Conservation (phyloP, 2,113 vertebrate genomes). For the Notothenia rossii region DNA sequence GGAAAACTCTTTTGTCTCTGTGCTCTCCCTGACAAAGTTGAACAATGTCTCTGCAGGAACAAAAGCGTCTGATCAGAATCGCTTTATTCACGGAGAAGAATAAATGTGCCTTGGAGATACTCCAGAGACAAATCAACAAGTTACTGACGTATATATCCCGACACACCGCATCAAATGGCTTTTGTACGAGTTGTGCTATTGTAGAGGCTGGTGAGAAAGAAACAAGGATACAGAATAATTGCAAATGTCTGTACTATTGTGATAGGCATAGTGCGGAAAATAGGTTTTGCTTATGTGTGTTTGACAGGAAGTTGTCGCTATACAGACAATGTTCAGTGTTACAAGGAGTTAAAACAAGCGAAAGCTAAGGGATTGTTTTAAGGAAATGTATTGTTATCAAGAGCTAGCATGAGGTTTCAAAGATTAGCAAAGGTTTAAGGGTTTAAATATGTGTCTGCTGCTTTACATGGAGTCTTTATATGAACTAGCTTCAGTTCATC, state of each 20-base stretch:
- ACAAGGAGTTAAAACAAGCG: neutral
- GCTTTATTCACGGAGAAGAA: constrained; percentile 10
- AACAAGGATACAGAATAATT: neutral
- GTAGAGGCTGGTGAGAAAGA: neutral
- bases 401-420: neutral
- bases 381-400: neutral
- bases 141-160: neutral
- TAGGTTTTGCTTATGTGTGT: neutral
- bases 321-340: neutral
- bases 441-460: neutral
- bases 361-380: neutral
- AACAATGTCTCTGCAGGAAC: neutral
- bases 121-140: constrained; percentile 6
- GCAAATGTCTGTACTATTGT: neutral
- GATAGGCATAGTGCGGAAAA: neutral
- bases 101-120: neutral
- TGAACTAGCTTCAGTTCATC: neutral
- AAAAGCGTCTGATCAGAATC: constrained; percentile 5
- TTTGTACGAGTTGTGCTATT: neutral
- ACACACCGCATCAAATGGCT: neutral
- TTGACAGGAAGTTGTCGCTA: neutral
- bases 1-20: constrained; percentile 1
- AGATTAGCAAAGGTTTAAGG: neutral
- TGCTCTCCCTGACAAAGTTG: neutral
- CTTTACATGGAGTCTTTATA: neutral